Evolutionary conservation across 2,113 vertebrate species (phyloP).

Genomic region (Malurus elegans): DNA sequence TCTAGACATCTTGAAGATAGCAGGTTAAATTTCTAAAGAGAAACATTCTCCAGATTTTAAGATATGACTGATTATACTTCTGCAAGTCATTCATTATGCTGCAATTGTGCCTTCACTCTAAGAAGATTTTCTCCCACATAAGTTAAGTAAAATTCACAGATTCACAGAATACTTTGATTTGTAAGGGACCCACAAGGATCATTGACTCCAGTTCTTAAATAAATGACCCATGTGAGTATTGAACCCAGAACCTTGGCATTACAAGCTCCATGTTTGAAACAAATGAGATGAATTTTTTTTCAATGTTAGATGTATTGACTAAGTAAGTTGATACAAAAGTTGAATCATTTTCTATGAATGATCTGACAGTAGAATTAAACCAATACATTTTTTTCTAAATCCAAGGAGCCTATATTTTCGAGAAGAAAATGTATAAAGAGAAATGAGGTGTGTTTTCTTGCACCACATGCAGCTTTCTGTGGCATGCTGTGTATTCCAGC

Average conservation of each 20-base stretch:
- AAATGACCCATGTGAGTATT: neutral
- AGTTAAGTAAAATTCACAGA: neutral
- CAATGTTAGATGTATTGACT: fast-evolving
- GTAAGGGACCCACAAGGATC: neutral
- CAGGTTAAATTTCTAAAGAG: neutral
- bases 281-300: neutral
- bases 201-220: neutral
- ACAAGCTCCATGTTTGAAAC: neutral
- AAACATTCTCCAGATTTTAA: neutral
- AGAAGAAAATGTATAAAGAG: neutral
- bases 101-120: neutral
- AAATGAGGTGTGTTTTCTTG: neutral
- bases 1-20: neutral
- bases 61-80: neutral
- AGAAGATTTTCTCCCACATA: neutral
- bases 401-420: neutral
- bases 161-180: neutral
- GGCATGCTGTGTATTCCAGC: neutral
- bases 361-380: neutral
- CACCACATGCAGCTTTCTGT: neutral
- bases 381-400: neutral
- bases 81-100: neutral
- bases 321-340: neutral
- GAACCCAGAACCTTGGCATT: neutral
- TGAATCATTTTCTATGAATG: neutral